Base-by-base conservation (phyloP, 1,140 invertebrate genomes). In the Amyelois transitella region DNA sequence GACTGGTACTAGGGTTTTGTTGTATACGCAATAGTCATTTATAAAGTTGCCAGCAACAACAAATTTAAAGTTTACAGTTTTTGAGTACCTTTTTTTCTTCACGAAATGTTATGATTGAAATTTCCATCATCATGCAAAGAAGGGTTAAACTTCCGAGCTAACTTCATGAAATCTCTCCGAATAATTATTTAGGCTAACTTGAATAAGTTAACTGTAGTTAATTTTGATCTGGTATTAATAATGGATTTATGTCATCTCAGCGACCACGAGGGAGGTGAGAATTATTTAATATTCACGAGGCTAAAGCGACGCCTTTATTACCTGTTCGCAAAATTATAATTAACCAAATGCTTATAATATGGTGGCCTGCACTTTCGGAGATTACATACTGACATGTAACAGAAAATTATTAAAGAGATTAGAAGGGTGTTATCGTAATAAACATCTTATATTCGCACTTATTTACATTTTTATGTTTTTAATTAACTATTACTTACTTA, bases 201-300 rank as follows among this genome's bases (percentile, higher is more conserved):
- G 17, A n/a, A 49, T 43, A 55, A 58, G 57, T 38, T 28, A 12
- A 8, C 32, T 38, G 17, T 38, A 14, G 32, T 38, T 38, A n/a
- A 38, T 14, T 14, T 38, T 38, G 32, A 38, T 55, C 32, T 24
- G 55, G 32, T 54, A 58, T 57, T 55, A 58, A 62, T 45, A 55
- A 53, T 53, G 32, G n/a, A 61, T 62, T 57, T 55, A 48, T 53
- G 56, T 45, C 47, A 55, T 58, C 47, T 50, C 49, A 14, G 47
- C 28, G 21, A 47, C 48, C 17, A 49, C 21, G 3, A 51, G 22
- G 49, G 20, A 50, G 48, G 52, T 17, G 49, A 52, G 50, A 53
- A 54, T 14, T 32, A 55, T 62, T 56, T 51, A 62, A 62, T 62
- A 62, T 62, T 58, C 47, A 62, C 52, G 20, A 43, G 58, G 55